Evolutionary conservation across 2,797 vertebrate genomes (phyloP), one percentile per base, ranked within the genome.

Genomic region (Taenioides sp.): DNA sequence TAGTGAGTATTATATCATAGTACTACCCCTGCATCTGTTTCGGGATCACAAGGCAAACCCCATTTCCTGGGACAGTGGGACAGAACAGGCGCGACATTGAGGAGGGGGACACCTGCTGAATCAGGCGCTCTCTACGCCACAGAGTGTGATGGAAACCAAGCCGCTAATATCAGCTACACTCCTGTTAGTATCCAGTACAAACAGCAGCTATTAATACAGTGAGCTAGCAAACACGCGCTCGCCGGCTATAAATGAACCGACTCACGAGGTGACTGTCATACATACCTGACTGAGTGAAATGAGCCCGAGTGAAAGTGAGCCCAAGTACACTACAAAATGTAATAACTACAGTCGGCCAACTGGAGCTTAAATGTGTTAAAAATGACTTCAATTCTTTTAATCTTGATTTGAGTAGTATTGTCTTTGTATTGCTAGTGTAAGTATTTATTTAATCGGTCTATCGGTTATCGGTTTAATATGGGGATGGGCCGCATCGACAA

Each of bases 71-170:
- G 72, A 81, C 76, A 75, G 71, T 66, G 27, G 27, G 79, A 74
- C 18, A 64, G 82, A 79, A 84, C 79, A 81, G 61, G n/a, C 50
- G 80, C 78, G 77, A 83, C 75, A 70, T 84, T 82, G 67, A 40
- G 60, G 63, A 61, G 80, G 84, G 85, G 79, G 81, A 86, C 91
- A 93, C 91, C 92, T 93, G 92, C 91, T 90, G 88, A 91, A 91
- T 93, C 91, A 93, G 88, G 89, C 73, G 91, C 86, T 89, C 23
- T 88, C 87, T 87, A 89, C 84, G 80, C 79, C 84, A 87, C 89
- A 88, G 80, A 90, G 85, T 91, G 88, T 91, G 92, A 92, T 90
- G 84, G 85, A 91, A 92, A 89, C 77, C 67, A 80, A 91, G 87
- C 87, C 78, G 76, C 85, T 76, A 87, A 88, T 87, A 90, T 91